Evolutionary conservation across 1,140 invertebrate species (phyloP).

Genomic region (Bathynomus jamesi): DNA sequence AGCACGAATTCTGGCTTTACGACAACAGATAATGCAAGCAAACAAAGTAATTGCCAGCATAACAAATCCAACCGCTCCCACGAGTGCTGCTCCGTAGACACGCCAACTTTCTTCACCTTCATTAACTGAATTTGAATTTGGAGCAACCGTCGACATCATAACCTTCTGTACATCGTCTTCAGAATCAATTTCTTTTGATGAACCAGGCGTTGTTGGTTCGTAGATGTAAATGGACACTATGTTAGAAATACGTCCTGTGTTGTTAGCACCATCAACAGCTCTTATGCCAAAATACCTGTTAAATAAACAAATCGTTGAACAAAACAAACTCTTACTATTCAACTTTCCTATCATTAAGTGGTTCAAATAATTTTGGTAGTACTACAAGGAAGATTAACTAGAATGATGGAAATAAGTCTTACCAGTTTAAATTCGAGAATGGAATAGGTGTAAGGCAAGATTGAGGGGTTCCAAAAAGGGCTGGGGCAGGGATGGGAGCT

Average conservation of each 20-base stretch:
- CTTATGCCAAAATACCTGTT: conserved; percentile 48
- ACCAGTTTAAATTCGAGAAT: conserved; percentile 35
- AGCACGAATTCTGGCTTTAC: conserved; percentile 5
- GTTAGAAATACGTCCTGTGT: conserved; percentile 51
- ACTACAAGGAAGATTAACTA: too few relatives aligned
- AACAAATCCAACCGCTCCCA: conserved; percentile 21
- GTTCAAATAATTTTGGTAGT: too few relatives aligned
- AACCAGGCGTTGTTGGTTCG: conserved; percentile 27
- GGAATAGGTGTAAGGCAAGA: conserved; percentile 29
- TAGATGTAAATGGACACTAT: conserved; percentile 49
- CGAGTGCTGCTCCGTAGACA: conserved; percentile 25
- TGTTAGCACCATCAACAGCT: conserved; percentile 44
- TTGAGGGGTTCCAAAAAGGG: conserved; percentile 21
- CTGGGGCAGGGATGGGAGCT: conserved; percentile 19
- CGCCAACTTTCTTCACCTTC: conserved; percentile 19
- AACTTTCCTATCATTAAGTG: too few relatives aligned
- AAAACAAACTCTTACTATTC: too few relatives aligned
- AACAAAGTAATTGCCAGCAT: conserved; percentile 13
- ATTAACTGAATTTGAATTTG: conserved; percentile 9
- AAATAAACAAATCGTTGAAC: not conserved
- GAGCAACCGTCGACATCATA: conserved; percentile 21
- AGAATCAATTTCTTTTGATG: not conserved
- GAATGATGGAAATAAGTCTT: too few relatives aligned
- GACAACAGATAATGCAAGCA: conserved; percentile 29
- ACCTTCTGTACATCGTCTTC: conserved; percentile 16